Conservation (phyloP, 2,888 invertebrate species). For the Taenaris catops region DNA sequence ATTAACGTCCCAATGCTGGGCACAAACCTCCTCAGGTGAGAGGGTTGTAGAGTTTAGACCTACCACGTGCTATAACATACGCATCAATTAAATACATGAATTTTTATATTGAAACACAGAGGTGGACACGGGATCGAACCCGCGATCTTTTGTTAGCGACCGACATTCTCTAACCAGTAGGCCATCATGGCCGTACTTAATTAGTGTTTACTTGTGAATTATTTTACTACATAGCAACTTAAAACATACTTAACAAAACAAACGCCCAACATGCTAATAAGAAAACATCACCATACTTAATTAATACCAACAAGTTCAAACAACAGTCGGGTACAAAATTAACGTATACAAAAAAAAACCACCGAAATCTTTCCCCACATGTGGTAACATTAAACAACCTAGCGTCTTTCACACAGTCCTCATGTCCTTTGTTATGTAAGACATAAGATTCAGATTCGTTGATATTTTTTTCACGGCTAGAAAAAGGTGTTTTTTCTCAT, state of each 20-base stretch:
- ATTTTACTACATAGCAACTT: slow-evolving; percentile 15
- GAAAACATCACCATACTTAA: slow-evolving; percentile 57
- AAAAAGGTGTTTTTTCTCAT: slow-evolving; percentile 44
- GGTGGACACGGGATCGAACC: too few relatives aligned
- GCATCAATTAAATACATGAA: too few relatives aligned
- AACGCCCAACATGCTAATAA: slow-evolving; percentile 41
- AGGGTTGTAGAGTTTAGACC: too few relatives aligned
- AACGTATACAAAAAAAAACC: slow-evolving; percentile 61
- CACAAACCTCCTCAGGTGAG: too few relatives aligned
- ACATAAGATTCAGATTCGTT: slow-evolving; percentile 21
- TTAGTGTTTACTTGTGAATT: neutral
- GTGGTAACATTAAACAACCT: slow-evolving; percentile 35
- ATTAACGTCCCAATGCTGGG: too few relatives aligned
- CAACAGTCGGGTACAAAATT: slow-evolving; percentile 59
- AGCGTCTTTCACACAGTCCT: slow-evolving; percentile 7
- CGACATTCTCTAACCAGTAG: too few relatives aligned
- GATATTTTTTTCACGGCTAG: slow-evolving; percentile 17
- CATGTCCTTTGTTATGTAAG: slow-evolving; percentile 11
- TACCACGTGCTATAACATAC: too few relatives aligned
- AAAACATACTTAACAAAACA: slow-evolving; percentile 32
- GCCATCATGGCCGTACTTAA: too few relatives aligned
- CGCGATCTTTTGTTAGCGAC: too few relatives aligned
- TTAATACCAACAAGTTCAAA: slow-evolving; percentile 58
- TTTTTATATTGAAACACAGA: too few relatives aligned
- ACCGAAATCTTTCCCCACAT: slow-evolving; percentile 59